Conservation (phyloP, 2,113 vertebrate genomes). For the Marcusenius ussheri region DNA sequence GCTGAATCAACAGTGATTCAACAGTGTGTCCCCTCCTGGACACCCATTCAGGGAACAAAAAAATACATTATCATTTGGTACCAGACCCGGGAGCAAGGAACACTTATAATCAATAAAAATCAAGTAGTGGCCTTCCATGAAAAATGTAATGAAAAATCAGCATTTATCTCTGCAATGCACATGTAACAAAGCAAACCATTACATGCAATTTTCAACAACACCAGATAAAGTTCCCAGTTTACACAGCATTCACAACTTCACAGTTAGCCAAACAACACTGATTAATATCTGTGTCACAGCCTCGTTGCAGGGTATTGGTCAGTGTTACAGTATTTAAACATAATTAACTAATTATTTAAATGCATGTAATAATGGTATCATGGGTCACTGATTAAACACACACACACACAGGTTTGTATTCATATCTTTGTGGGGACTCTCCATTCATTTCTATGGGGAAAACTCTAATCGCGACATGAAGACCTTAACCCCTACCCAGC, state of each 20-base stretch:
- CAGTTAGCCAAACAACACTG: not conserved
- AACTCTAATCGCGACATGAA: too few relatives aligned
- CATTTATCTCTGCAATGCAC: not conserved
- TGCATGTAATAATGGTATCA: not conserved
- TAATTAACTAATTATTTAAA: not conserved
- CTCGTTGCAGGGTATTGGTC: not conserved
- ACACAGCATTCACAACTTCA: not conserved
- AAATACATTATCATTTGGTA: not conserved
- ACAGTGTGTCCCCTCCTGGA: not conserved
- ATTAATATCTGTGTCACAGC: not conserved
- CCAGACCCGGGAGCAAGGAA: not conserved
- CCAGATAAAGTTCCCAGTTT: not conserved
- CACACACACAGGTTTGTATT: too few relatives aligned
- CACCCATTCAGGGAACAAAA: not conserved
- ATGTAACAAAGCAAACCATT: not conserved
- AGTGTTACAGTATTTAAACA: not conserved
- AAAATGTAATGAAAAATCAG: not conserved
- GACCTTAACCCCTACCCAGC: too few relatives aligned
- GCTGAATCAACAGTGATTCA: not conserved
- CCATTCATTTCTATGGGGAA: too few relatives aligned
- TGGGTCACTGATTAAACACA: not conserved
- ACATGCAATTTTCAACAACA: not conserved
- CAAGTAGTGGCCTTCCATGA: not conserved
- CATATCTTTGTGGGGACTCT: too few relatives aligned
- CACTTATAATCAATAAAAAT: not conserved